Evolutionary conservation across 2,888 invertebrate species (phyloP).

Genomic region (Hypsopygia costalis): DNA sequence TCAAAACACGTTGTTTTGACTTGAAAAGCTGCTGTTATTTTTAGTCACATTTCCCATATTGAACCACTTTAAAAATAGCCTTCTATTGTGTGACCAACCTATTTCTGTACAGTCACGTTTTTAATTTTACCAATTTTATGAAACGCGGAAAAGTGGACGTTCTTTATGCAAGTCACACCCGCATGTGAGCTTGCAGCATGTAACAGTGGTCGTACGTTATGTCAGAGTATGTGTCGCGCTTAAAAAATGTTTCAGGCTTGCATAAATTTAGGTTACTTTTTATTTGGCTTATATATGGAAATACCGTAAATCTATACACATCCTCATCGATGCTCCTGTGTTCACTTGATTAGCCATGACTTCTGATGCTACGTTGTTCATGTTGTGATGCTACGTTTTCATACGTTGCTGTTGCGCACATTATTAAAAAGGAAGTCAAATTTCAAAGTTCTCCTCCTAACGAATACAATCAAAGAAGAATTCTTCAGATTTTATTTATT

Average conservation of each 20-base stretch:
- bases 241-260: conserved; percentile 12
- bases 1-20: conserved; percentile 38
- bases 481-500: too few relatives aligned
- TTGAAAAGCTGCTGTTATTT: conserved; percentile 17
- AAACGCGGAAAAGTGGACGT: conserved; percentile 34
- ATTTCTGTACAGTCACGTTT: conserved; percentile 53
- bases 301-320: too few relatives aligned
- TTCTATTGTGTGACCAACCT: too few relatives aligned
- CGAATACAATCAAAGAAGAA: too few relatives aligned
- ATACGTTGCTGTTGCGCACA: too few relatives aligned
- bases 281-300: background rate
- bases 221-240: conserved; percentile 35
- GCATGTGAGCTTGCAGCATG: conserved; percentile 41
- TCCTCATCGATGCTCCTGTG: too few relatives aligned
- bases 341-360: too few relatives aligned
- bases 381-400: too few relatives aligned
- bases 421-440: too few relatives aligned
- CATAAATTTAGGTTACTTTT: background rate
- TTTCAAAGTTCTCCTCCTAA: too few relatives aligned
- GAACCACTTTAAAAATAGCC: too few relatives aligned
- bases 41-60: background rate
- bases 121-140: conserved; percentile 58
- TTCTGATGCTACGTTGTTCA: too few relatives aligned
- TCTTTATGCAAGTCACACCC: conserved; percentile 47
- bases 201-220: conserved; percentile 29